Evolutionary conservation across 53 echinoderm and acorn worm genomes (phyloP), one percentile per base, ranked within the genome.

Genomic region (Crossaster papposus): DNA sequence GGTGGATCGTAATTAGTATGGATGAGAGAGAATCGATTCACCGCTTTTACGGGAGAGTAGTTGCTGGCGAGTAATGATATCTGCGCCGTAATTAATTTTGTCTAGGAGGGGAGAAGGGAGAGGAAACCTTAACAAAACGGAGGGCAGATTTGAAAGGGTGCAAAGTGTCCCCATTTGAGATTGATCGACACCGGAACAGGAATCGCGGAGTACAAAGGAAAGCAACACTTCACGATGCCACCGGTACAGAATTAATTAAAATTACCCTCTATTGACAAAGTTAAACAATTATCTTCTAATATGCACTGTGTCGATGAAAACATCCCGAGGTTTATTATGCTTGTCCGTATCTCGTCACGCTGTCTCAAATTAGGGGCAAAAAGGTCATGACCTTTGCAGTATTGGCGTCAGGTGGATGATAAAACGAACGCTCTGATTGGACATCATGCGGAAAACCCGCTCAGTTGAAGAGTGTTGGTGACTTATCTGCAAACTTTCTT

Each of bases 21-120:
- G 85, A 85, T 73, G 38, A 30, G 3, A 51, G 11, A 52, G 35
- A 85, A 85, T 85, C 85, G 85, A 85, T 53, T 85, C 31, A 28
- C 36, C 58, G 15, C 36, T 73, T 53, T 72, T n/a, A n/a, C n/a
- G 0, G 8, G 33, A 73, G 72, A 70, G 53, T 29, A 31, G 84
- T 20, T 72, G 71, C 71, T 30, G 72, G 85, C 85, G 72, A 70
- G 85, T 85, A 85, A 55, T 85, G 72, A 72, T 73, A 54, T 32
- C 73, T 72, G 14, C 54, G 50, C n/a, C 24, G 72, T 85, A 33
- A 73, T 85, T 73, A 54, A 14, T 20, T 72, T 11, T 44, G 44
- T 44, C 44, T 44, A 9, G 9, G 44, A 44, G 44, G 44, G 44
- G 44, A 9, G 44, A 13, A 26, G 18, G 72, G 44, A 26, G 71